phyloP scores from a whole-genome alignment of 2,797 vertebrate genomes.

The Ataeniobius toweri region DNA sequence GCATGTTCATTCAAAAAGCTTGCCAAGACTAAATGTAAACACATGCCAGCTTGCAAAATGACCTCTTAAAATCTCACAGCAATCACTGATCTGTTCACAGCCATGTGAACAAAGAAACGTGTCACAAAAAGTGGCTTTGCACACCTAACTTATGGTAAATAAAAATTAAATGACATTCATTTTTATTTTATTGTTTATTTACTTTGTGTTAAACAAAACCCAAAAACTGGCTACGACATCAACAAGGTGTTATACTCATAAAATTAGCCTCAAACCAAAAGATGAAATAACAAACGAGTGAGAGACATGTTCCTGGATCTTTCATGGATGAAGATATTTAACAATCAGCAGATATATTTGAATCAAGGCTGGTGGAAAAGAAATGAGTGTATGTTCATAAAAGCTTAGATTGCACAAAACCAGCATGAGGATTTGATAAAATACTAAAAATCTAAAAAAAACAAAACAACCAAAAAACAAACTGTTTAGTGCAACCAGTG shows the following conservation, averaged over 20 bases:
- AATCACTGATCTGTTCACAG: conserved; percentile 29
- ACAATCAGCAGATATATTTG: conserved; percentile 18
- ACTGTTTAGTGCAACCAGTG: conserved; percentile 10
- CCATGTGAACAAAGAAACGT: conserved; percentile 29
- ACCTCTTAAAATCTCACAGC: conserved; percentile 10
- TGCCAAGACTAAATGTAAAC: conserved; percentile 25
- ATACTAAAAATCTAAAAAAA: conserved; percentile 33
- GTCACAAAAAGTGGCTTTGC: conserved; percentile 30
- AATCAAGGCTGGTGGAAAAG: conserved; percentile 8
- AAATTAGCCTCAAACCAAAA: conserved; percentile 7
- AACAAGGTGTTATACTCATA: not conserved
- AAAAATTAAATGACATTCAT: conserved; percentile 54
- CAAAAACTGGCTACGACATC: conserved; percentile 21
- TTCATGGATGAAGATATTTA: conserved; percentile 22
- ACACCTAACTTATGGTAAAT: conserved; percentile 15
- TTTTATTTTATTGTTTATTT: conserved; percentile 35
- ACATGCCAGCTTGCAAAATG: conserved; percentile 40
- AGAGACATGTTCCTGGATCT: conserved; percentile 15
- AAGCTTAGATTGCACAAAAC: conserved; percentile 21
- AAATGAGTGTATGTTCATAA: conserved; percentile 18
- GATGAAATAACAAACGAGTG: conserved; percentile 21
- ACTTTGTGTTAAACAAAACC: conserved; percentile 13
- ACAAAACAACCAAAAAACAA: not conserved
- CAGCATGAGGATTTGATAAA: conserved; percentile 38
- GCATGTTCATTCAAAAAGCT: conserved; percentile 38